Evolutionary conservation across 2,113 vertebrate genomes (phyloP).

Genomic region (Macrotis lagotis): DNA sequence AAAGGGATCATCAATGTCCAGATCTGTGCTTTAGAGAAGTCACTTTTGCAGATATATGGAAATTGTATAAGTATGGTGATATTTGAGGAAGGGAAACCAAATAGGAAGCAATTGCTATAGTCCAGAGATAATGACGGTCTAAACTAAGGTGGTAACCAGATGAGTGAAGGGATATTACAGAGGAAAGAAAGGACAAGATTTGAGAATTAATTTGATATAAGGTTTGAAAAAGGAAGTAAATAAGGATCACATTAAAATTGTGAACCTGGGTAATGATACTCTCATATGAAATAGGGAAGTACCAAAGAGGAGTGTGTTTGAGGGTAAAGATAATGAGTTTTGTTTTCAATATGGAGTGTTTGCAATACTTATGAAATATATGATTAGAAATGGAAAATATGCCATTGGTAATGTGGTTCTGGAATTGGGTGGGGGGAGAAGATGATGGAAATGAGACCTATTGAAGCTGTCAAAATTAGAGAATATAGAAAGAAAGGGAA

Average conservation of each 20-base stretch:
- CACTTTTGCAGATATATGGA: neutral
- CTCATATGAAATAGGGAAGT: neutral
- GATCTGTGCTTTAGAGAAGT: neutral
- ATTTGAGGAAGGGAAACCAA: neutral
- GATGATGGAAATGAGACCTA: neutral
- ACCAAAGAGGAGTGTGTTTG: neutral
- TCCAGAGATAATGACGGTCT: neutral
- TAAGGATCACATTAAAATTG: neutral
- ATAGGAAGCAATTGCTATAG: neutral
- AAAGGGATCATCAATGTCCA: neutral
- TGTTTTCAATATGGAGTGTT: neutral
- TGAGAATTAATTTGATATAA: neutral
- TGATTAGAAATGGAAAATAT: neutral
- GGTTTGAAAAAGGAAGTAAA: neutral
- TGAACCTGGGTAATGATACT: neutral
- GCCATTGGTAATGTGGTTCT: neutral
- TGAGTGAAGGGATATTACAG: neutral
- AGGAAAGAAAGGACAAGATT: neutral
- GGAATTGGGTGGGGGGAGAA: neutral
- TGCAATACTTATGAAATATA: neutral
- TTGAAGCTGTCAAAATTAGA: neutral
- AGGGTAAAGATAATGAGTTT: neutral
- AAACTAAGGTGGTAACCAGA: neutral
- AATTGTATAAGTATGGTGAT: neutral
- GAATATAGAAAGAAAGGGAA: neutral